Percentiles rank a stretch among this genome's conserved stretches.
Conservation (phyloP, 2,888 invertebrate species). For the Maniola hyperantus region DNA sequence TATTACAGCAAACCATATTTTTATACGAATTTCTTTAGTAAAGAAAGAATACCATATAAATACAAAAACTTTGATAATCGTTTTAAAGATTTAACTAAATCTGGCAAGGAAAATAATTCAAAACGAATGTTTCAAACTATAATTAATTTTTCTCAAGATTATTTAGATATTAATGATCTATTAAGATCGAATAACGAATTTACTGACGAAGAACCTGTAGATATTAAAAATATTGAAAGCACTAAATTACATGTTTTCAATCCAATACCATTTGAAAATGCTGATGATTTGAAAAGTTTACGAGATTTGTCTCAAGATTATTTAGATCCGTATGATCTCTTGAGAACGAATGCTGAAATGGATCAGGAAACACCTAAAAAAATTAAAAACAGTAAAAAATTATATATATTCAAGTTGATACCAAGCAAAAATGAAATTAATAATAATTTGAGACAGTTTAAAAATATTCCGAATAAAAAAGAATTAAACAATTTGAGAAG, state of each 20-base stretch:
- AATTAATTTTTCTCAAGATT: slow-evolving; percentile 1
- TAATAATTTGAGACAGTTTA: neutral
- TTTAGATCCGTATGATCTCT: slow-evolving; percentile 40
- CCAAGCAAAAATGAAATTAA: slow-evolving; percentile 14
- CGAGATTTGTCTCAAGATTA: slow-evolving; percentile 39
- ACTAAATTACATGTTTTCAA: neutral
- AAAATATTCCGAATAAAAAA: no score
- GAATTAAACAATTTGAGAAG: slow-evolving; percentile 7
- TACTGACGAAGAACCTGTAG: neutral
- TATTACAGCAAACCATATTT: neutral
- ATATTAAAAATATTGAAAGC: neutral
- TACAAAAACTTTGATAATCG: neutral
- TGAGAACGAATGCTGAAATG: slow-evolving; percentile 22
- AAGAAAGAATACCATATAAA: neutral
- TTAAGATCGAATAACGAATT: neutral
- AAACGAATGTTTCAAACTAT: neutral
- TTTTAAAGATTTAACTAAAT: slow-evolving; percentile 19
- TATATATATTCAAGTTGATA: slow-evolving; percentile 17
- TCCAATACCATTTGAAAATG: neutral
- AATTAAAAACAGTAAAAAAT: neutral
- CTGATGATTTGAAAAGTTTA: neutral
- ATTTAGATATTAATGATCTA: slow-evolving; percentile 13
- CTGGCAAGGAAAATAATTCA: neutral
- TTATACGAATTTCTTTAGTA: neutral
- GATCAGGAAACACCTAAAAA: neutral